Evolutionary conservation across 2,888 invertebrate genomes (phyloP), one percentile per base, ranked within the genome.

Genomic region (Caenorhabditis sp.): DNA sequence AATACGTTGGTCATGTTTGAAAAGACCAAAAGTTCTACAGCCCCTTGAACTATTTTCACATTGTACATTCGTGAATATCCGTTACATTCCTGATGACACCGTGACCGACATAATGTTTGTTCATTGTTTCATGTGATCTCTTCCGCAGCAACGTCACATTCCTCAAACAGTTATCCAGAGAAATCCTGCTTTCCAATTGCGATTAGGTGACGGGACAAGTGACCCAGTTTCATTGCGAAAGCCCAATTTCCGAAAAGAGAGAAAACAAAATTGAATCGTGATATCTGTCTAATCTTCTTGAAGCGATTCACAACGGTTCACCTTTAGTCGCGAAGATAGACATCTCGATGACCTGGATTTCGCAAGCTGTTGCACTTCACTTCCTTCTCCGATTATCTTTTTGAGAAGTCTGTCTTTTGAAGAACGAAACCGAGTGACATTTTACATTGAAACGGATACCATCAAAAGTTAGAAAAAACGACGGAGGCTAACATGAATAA

Each of bases 341-440:
- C 44, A 61, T 62, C 55, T 35, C 62, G 61, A 15, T 76, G 76
- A 76, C 76, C 76, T 76, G 76, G 37, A 65, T 65, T 68, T 47
- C 24, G 35, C 13, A 50, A 64, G 53, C 28, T 64, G 64, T 35
- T 37, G 64, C 50, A 56, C 50, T 64, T 56, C 50, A 64, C 72
- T 74, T 61, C 60, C 56, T 32, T 13, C 37, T 26, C 20, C 4
- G 55, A 24, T 20, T 40, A 40, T 47, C 58, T 68, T 61, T 28
- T 55, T 32, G 13, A 11, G 24, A 44, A 13, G 1, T 35, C 4
- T 28, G 2, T 15, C 51, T 51, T 51, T 18, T 4, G 32, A 32
- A 9, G 9, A 4, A 32, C 9, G 32, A 32, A 32, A 32, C 32
- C 4, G 32, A 32, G 9, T 32, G 32, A 32, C 32, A 32, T 32